Evolutionary conservation across 2,797 vertebrate genomes (phyloP).

Genomic region (Cossypha heuglini): DNA sequence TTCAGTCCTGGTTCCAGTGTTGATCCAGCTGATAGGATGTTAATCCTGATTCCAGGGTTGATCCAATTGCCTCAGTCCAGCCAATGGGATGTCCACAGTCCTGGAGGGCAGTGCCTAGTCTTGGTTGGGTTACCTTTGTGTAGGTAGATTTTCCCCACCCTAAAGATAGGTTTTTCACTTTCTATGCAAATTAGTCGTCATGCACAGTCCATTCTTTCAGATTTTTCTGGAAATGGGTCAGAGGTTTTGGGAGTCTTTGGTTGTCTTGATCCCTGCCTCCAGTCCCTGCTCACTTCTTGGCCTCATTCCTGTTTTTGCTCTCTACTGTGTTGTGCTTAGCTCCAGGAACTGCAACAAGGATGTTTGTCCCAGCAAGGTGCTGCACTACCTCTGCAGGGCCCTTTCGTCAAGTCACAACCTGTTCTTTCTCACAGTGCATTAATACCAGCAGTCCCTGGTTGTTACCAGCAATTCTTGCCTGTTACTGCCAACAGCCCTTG

Average conservation of each 20-base stretch:
- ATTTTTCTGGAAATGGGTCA: neutral
- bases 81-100: accelerated
- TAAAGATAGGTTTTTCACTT: neutral
- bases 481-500: neutral
- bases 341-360: neutral
- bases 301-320: neutral
- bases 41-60: neutral
- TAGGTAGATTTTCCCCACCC: neutral
- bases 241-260: neutral
- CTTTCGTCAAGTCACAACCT: neutral
- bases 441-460: accelerated
- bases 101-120: neutral
- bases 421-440: neutral
- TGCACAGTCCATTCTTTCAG: accelerated
- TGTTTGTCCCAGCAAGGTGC: neutral
- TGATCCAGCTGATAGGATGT: neutral
- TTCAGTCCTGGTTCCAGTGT: neutral
- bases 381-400: neutral
- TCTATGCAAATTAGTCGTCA: neutral
- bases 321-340: neutral
- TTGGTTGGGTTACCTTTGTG: neutral
- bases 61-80: neutral
- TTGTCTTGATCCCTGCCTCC: neutral
- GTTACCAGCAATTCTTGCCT: neutral
- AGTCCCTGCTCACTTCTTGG: neutral